Evolutionary conservation across 1,140 invertebrate genomes (phyloP), one percentile per base, ranked within the genome.

Genomic region (Phenacoccus solenopsis): DNA sequence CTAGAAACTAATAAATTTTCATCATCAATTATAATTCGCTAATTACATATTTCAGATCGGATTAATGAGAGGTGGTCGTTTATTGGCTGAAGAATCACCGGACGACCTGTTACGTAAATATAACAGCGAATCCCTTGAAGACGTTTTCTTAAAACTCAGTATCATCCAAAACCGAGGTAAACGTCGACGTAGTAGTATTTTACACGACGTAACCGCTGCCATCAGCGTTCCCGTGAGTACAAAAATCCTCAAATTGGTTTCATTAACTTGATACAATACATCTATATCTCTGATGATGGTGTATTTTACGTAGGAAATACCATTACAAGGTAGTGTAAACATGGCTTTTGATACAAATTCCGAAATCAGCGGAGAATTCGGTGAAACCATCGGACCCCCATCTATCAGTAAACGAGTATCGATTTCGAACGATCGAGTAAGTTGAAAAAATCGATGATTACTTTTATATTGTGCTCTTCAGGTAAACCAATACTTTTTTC

Each of bases 311-410:
- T 22, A 64, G 59, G 59, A 64, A 13, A 69, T 59, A 0, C 57
- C 56, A 12, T 57, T 38, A 5, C 21, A 59, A 20, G 86, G 87
- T 75, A 78, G 82, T 0, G 82, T 83, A 13, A 74, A 74, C 57
- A 71, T 73, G 38, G 70, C 74, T 22, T 74, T 74, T 69, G 77
- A 78, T 56, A 74, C 72, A 20, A 70, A 70, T 20, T 75, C 76
- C 0, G 90, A 92, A 77, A 91, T 92, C 74, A 90, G 89, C 61
- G 90, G 90, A 9, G 90, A 91, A 78, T 92, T 90, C 74, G 90
- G 89, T 38, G 90, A 92, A 75, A 91, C 90, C 72, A 86, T 91
- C 5, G 90, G 88, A 16, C 71, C 72, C 80, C 82, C 24, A 76
- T 78, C 30, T 73, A 73, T 56, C 72, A 77, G 71, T 75, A 80